phyloP scores from a whole-genome alignment of 2,797 vertebrate genomes.

The Anableps anableps region DNA sequence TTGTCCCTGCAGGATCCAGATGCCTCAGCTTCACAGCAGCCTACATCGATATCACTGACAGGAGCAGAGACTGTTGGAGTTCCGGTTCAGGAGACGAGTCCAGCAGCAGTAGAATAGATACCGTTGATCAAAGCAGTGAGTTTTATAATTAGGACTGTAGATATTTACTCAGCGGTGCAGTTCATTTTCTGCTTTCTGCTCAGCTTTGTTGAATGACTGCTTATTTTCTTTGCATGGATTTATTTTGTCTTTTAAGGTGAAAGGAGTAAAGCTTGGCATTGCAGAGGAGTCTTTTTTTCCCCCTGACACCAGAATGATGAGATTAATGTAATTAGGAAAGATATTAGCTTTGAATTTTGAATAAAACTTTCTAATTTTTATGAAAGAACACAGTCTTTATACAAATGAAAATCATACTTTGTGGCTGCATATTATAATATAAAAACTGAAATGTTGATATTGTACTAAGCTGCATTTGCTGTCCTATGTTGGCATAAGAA shows the following conservation, averaged over 20 bases:
- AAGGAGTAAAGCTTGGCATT: not conserved
- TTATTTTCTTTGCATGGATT: not conserved
- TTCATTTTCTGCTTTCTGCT: not conserved
- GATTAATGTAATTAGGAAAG: not conserved
- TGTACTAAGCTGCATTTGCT: not conserved
- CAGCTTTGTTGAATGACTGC: not conserved
- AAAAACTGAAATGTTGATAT: not conserved
- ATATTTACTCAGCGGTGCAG: too few relatives aligned
- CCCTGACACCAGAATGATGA: too few relatives aligned
- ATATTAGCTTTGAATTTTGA: not conserved
- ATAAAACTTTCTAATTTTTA: not conserved
- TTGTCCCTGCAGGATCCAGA: conserved; percentile 40
- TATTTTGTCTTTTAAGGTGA: not conserved
- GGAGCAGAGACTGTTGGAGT: conserved; percentile 43
- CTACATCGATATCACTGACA: not conserved
- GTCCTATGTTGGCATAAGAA: not conserved
- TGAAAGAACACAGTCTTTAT: not conserved
- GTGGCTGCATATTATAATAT: not conserved
- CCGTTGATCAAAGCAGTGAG: not conserved
- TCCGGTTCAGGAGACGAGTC: conserved; percentile 67
- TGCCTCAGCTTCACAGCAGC: conserved; percentile 1
- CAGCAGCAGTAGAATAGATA: not conserved
- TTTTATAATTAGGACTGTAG: not conserved
- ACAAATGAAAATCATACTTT: not conserved
- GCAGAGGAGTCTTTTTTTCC: not conserved